Evolutionary conservation across 2,888 invertebrate genomes (phyloP).

Genomic region (Drosophila koepferae): DNA sequence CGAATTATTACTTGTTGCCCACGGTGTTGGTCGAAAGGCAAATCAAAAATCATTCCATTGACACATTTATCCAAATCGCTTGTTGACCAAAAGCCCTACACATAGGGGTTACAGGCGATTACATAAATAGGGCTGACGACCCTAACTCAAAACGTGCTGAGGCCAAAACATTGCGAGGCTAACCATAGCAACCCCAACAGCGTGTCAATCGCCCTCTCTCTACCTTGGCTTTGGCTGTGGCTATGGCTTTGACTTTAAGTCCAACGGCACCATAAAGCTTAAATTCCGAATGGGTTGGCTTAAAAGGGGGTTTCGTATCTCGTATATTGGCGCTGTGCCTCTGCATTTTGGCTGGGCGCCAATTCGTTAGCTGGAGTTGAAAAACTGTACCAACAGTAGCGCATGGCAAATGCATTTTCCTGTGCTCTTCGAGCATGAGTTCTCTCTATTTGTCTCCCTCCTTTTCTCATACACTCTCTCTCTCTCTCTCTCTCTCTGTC

Average conservation of each 20-base stretch:
- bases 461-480: constrained; percentile 15
- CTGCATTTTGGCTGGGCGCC: constrained; percentile 27
- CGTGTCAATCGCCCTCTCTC: constrained; percentile 6
- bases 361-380: constrained; percentile 63
- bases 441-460: neutral
- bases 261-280: constrained; percentile 51
- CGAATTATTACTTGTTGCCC: constrained; percentile 4
- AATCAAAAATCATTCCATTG: constrained; percentile 57
- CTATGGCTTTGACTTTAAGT: constrained; percentile 49
- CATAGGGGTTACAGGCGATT: constrained; percentile 27
- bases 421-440: constrained; percentile 12
- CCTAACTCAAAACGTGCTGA: constrained; percentile 63
- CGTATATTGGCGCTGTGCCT: neutral
- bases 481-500: constrained; percentile 9
- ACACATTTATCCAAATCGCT: constrained; percentile 50
- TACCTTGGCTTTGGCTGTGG: constrained; percentile 37
- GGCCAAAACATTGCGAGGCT: constrained; percentile 44
- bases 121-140: constrained; percentile 73
- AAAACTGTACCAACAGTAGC: constrained; percentile 77
- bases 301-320: neutral
- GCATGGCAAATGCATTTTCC: constrained; percentile 71
- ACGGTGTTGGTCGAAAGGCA: constrained; percentile 18
- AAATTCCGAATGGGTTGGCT: neutral
- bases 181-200: constrained; percentile 53
- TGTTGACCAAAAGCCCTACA: constrained; percentile 55